phyloP scores from a whole-genome alignment of 2,888 invertebrate genomes.

The Junonia oenone region DNA sequence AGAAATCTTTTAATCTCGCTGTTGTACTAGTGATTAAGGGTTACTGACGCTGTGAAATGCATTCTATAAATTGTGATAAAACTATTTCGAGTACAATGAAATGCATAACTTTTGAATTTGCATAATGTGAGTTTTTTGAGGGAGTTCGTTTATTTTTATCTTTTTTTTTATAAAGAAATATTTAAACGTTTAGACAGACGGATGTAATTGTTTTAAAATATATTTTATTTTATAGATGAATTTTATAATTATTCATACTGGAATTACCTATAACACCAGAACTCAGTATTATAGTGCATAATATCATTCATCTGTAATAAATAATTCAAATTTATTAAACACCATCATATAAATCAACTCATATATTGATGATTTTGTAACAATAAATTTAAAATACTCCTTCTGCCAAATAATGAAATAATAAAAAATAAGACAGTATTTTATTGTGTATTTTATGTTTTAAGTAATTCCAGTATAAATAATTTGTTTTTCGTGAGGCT shows the following conservation, averaged over 20 bases:
- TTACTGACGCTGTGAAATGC: constrained; percentile 22
- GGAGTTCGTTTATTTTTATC: not conserved
- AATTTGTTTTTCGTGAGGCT: constrained; percentile 10
- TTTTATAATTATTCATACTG: not conserved
- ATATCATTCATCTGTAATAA: not conserved
- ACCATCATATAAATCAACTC: no score
- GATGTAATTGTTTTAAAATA: not conserved
- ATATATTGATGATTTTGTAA: no score
- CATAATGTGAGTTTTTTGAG: not conserved
- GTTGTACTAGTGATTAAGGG: constrained; percentile 27
- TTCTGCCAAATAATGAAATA: not conserved
- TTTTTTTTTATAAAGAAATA: not conserved
- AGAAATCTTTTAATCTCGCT: constrained; percentile 17
- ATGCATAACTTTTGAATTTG: not conserved
- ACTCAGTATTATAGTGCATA: not conserved
- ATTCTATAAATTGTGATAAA: constrained; percentile 27
- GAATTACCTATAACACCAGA: not conserved
- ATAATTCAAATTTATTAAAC: no score
- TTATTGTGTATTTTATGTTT: not conserved
- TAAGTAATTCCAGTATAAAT: constrained; percentile 4
- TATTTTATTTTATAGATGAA: not conserved
- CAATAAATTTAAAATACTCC: not conserved
- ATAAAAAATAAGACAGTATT: not conserved
- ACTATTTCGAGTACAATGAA: constrained; percentile 13
- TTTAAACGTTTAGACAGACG: not conserved